phyloP scores from a whole-genome alignment of 2,797 vertebrate genomes.

The Petrocephalus sullivani region DNA sequence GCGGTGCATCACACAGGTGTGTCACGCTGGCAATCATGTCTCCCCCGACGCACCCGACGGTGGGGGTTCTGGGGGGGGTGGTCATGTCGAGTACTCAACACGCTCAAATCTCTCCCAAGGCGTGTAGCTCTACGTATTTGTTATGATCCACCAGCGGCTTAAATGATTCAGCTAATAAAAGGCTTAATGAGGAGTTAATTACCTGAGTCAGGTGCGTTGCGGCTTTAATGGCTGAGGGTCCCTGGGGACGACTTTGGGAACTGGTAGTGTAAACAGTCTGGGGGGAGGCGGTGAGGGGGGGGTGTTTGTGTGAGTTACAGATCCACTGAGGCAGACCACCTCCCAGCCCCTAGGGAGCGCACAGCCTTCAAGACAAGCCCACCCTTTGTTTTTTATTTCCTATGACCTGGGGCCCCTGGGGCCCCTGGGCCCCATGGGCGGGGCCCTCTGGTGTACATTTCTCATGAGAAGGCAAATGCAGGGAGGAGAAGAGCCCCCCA shows the following conservation, averaged over 20 bases:
- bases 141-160: not conserved
- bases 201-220: not conserved
- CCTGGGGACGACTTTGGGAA: not conserved
- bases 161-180: not conserved
- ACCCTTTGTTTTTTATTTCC: not conserved
- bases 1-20: not conserved
- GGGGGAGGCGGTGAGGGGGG: not conserved
- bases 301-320: not conserved
- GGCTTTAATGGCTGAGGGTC: not conserved
- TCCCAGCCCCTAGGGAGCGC: not conserved
- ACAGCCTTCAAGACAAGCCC: not conserved
- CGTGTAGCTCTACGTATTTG: not conserved
- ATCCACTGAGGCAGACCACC: not conserved
- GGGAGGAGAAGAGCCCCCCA: not conserved
- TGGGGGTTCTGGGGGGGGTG: not conserved
- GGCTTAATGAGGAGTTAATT: slow-evolving; percentile 6
- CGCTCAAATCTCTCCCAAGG: not conserved
- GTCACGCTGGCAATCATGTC: not conserved
- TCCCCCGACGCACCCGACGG: not conserved
- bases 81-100: not conserved
- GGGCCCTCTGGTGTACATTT: not conserved
- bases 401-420: not conserved
- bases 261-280: not conserved
- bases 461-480: not conserved
- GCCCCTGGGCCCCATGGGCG: not conserved